Base-by-base conservation (phyloP, 2,888 invertebrate species). In the Brenthis ino region DNA sequence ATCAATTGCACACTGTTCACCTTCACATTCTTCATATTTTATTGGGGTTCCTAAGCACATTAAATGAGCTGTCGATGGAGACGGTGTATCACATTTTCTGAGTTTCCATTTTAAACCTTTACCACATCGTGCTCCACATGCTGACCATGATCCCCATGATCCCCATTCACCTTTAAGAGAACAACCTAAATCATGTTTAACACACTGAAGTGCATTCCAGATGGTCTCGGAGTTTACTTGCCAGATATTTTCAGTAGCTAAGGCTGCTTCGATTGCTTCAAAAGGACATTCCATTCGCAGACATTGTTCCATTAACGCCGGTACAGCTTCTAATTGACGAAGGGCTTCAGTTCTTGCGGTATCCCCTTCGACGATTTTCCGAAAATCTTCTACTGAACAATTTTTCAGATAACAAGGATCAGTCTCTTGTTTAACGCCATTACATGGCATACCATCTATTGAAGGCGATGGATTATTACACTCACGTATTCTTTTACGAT, bases 161-260 rank as follows among this genome's bases (percentile, higher is more conserved):
- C 92, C 86, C 92, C 92, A 92, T 75, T 86, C 89, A 5, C 92
- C 92, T 2, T 78, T 68, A 57, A 93, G 85, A 64, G 90, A 89
- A 76, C 94, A 94, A 1, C 94, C 94, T 57, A 92, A 77, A 76
- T 92, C 89, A 73, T 89, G 88, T 74, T 93, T 94, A 6, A 94
- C 89, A 72, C 94, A 94, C 69, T 87, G 90, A 43, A 94, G 79
- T 0, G 93, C 82, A 76, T 93, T 93, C 94, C 94, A 94, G 50
- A 90, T 68, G 0, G 80, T 75, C 78, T 91, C 93, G 5, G 90
- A 72, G 70, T 81, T 83, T 13, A 90, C 74, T 76, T 89, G 91
- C 93, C 88, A 93, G 14, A 85, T 89, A 72, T 86, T 91, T 65
- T 86, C 88, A 5, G 67, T 77, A 5, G 81, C 75, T 54, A 94